phyloP scores from a whole-genome alignment of 2,113 vertebrate species.

The Pseudorectes ferrugineus region DNA sequence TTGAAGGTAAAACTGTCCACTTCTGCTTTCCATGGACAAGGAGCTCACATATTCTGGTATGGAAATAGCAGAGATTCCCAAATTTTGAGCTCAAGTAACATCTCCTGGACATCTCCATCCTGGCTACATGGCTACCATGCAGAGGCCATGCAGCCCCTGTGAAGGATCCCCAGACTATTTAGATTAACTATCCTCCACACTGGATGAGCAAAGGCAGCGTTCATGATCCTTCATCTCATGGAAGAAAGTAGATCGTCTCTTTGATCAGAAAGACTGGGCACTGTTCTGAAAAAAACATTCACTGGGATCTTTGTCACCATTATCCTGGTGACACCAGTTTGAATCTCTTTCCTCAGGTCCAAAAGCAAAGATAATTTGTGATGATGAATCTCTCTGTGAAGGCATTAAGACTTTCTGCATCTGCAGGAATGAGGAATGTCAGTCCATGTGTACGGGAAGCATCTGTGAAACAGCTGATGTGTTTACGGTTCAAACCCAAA shows the following conservation, averaged over 20 bases:
- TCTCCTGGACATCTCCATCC: not conserved
- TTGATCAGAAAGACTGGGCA: not conserved
- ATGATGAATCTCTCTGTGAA: not conserved
- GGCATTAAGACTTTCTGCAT: not conserved
- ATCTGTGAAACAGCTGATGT: not conserved
- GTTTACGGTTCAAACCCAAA: not conserved
- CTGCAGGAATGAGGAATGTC: not conserved
- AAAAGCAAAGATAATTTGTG: not conserved
- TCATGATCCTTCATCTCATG: not conserved
- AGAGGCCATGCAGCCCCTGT: not conserved
- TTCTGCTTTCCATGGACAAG: not conserved
- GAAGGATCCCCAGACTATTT: not conserved
- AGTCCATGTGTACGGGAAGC: not conserved
- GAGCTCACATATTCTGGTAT: not conserved
- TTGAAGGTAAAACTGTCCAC: not conserved
- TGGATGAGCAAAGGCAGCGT: not conserved
- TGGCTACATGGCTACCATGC: not conserved
- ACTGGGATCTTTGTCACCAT: not conserved
- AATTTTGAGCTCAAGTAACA: not conserved
- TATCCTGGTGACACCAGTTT: not conserved
- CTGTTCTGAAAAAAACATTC: not conserved
- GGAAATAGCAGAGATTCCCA: not conserved
- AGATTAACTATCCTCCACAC: accelerated
- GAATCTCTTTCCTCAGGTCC: not conserved
- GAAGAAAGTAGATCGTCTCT: not conserved